These are phyloP conservation scores for Zaprionus ornatus DNA, from an alignment of 1,140 invertebrate species.

Conservation along the genomic window DNA sequence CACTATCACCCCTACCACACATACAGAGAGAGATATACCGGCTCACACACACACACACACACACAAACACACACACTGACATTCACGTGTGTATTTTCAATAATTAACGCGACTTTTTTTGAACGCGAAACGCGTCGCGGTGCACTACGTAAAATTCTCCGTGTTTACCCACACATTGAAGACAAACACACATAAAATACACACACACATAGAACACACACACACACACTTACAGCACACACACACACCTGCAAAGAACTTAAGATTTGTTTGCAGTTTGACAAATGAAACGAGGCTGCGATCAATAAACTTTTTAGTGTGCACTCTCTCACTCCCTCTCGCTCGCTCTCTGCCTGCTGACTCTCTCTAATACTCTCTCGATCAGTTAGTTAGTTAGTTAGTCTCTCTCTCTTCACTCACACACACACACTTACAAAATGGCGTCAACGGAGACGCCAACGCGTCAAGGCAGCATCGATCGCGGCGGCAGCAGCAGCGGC, in stretches of 20 bases:
- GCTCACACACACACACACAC: constrained; percentile 23
- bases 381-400: background rate
- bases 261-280: constrained; percentile 10
- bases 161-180: constrained; percentile 19
- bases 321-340: background rate
- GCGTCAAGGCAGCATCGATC: constrained; percentile 19
- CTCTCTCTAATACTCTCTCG: background rate
- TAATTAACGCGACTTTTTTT: constrained; percentile 21
- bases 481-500: constrained; percentile 11
- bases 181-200: constrained; percentile 18
- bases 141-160: background rate
- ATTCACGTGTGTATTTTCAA: constrained; percentile 1
- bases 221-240: constrained; percentile 12
- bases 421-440: constrained; percentile 31
- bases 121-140: constrained; percentile 18
- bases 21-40: background rate
- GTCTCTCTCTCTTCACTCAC: constrained; percentile 13
- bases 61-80: constrained; percentile 10
- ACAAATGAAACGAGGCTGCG: constrained; percentile 23
- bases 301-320: constrained; percentile 17
- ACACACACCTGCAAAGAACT: constrained; percentile 6
- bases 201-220: constrained; percentile 8
- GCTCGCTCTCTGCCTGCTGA: background rate
- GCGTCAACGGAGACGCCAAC: constrained; percentile 47
- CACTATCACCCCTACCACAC: constrained; percentile 13